Percentiles rank a stretch among this genome's conserved stretches.
Conservation (phyloP, 2,888 invertebrate genomes). For the Cephus pulcher region DNA sequence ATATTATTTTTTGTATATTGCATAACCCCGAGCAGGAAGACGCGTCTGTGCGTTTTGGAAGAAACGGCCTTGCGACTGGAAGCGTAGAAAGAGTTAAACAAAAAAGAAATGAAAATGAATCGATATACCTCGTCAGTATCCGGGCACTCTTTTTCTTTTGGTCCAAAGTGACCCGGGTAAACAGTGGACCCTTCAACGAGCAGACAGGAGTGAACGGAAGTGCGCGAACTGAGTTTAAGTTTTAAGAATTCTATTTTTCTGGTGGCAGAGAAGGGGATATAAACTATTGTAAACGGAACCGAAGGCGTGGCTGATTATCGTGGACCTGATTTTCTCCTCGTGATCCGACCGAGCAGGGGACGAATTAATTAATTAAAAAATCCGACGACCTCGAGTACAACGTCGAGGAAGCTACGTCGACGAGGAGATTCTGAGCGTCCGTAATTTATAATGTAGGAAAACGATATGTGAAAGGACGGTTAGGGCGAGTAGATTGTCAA, state of each 20-base stretch:
- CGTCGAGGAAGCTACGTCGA: neutral
- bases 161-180: slow-evolving; percentile 5
- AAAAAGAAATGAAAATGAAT: neutral
- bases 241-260: slow-evolving; percentile 66
- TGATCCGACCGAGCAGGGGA: neutral
- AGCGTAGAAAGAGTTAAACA: neutral
- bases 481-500: neutral
- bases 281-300: slow-evolving; percentile 22
- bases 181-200: neutral
- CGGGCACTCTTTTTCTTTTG: slow-evolving; percentile 9
- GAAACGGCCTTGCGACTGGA: neutral
- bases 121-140: neutral
- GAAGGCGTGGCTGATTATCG: slow-evolving; percentile 3
- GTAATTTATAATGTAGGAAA: neutral
- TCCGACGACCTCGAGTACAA: neutral
- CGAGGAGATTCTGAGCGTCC: neutral
- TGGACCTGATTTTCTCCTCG: neutral
- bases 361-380: neutral
- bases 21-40: neutral
- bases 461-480: neutral
- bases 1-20: neutral
- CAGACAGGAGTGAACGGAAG: slow-evolving; percentile 30
- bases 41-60: neutral
- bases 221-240: slow-evolving; percentile 55
- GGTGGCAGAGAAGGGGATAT: slow-evolving; percentile 41